These are phyloP conservation scores for Lochmaea crataegi DNA, from an alignment of 2,888 invertebrate species.

Conservation along the genomic window DNA sequence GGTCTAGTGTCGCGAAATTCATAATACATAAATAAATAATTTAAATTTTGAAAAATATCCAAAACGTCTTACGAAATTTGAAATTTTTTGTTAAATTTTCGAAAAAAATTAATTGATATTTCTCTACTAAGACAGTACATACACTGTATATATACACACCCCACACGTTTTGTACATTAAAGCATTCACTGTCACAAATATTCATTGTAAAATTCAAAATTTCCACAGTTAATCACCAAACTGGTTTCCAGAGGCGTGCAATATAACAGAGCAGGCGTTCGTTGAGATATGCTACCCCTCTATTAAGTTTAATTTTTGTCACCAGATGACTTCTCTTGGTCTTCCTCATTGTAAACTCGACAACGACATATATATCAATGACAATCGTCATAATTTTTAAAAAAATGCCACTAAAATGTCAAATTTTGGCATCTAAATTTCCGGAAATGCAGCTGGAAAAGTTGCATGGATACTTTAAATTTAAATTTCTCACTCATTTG, in stretches of 20 bases:
- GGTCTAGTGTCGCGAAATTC: too few relatives aligned
- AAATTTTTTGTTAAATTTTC: background rate
- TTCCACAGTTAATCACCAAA: conserved; percentile 46
- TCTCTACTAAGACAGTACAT: conserved; percentile 40
- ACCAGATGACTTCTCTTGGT: conserved; percentile 64
- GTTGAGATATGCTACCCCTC: conserved; percentile 50
- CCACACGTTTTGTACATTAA: conserved; percentile 53
- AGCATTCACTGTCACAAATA: conserved; percentile 42
- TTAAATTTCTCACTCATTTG: conserved; percentile 64
- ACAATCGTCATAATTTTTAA: conserved; percentile 54
- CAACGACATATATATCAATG: conserved; percentile 59
- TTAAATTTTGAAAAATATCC: background rate
- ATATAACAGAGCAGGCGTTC: conserved; percentile 48
- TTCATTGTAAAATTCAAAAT: conserved; percentile 52
- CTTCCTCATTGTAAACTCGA: conserved; percentile 64
- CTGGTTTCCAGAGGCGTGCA: conserved; percentile 57
- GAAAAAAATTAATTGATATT: background rate
- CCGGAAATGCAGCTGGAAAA: conserved; percentile 62
- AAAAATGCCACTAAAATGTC: conserved; percentile 58
- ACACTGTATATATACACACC: conserved; percentile 57
- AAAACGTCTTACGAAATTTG: background rate
- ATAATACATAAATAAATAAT: too few relatives aligned
- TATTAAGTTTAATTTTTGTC: conserved; percentile 64
- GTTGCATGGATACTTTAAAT: conserved; percentile 64
- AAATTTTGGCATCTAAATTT: conserved; percentile 65